Conservation (phyloP, 2,113 vertebrate genomes). For the Heterotilapia buettikoferi region DNA sequence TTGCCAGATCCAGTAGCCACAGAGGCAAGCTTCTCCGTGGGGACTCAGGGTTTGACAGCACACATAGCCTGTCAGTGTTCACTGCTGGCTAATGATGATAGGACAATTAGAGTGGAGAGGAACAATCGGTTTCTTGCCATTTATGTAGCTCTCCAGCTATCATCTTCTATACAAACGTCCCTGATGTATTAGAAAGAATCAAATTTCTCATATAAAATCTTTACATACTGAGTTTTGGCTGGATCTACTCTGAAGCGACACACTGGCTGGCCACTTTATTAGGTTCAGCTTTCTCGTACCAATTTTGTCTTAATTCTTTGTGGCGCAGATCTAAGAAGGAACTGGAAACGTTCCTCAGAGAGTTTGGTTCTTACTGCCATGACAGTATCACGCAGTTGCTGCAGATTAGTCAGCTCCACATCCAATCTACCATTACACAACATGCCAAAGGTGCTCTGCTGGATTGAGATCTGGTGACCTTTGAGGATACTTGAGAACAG, state of each 20-base stretch:
- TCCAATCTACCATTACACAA: neutral
- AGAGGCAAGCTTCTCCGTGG: slow-evolving; percentile 38
- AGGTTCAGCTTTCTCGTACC: neutral
- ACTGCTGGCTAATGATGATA: slow-evolving; percentile 53
- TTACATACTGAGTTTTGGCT: neutral
- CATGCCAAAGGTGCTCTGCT: neutral
- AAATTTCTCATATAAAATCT: neutral
- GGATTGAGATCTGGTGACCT: neutral
- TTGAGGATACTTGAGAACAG: neutral
- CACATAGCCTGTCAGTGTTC: slow-evolving; percentile 53
- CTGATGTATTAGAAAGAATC: neutral
- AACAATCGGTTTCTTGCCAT: slow-evolving; percentile 40
- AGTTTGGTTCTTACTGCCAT: neutral
- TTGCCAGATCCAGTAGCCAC: slow-evolving; percentile 56
- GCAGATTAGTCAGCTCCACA: neutral
- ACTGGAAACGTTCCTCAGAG: neutral
- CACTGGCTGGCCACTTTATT: neutral
- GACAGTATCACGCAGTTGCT: neutral
- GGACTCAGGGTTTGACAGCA: slow-evolving; percentile 63
- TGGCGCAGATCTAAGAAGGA: neutral
- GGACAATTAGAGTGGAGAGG: slow-evolving; percentile 45
- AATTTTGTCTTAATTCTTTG: neutral
- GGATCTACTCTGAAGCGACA: neutral
- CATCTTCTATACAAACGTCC: neutral
- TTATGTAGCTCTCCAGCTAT: slow-evolving; percentile 21